phyloP scores from a whole-genome alignment of 1,140 invertebrate genomes.

The Grapholita molesta region DNA sequence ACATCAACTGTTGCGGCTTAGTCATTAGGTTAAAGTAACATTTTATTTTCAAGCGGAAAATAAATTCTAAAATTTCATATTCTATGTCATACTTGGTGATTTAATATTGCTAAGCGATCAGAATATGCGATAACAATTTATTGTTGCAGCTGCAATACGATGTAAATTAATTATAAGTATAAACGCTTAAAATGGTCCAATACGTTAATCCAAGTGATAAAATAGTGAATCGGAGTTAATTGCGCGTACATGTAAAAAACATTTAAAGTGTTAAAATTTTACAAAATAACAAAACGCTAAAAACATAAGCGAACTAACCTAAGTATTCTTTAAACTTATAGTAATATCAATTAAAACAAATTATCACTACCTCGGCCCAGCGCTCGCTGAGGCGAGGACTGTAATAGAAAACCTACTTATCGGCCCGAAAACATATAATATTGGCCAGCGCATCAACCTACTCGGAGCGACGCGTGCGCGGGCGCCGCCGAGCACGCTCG shows the following conservation, averaged over 20 bases:
- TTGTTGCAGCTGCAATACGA: conserved; percentile 19
- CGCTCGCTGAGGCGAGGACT: conserved; percentile 37
- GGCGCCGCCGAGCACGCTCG: conserved; percentile 29
- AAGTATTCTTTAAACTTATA: conserved; percentile 57
- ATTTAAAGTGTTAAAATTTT: conserved; percentile 67
- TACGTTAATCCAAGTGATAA: conserved; percentile 42
- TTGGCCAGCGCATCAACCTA: conserved; percentile 41
- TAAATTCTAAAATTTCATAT: background rate
- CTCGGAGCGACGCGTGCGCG: conserved; percentile 12
- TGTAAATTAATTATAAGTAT: conserved; percentile 34
- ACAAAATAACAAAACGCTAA: conserved; percentile 71
- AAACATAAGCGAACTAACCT: conserved; percentile 69
- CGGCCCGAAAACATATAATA: conserved; percentile 76
- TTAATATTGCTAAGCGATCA: conserved; percentile 6
- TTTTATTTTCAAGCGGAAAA: conserved; percentile 11
- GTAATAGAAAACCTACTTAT: conserved; percentile 60
- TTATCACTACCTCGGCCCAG: conserved; percentile 57
- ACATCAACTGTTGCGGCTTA: conserved; percentile 16
- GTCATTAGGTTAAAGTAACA: conserved; percentile 5
- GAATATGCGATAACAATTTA: conserved; percentile 3
- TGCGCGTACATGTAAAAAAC: conserved; percentile 60
- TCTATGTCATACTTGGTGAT: conserved; percentile 11
- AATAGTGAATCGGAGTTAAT: conserved; percentile 58
- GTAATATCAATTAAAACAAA: conserved; percentile 67
- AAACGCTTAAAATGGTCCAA: conserved; percentile 48